A percentile compares a stretch with the other conserved stretches of the same genome.
phyloP scores from a whole-genome alignment of 1,140 invertebrate species.

The Heliconius eleuchia region DNA sequence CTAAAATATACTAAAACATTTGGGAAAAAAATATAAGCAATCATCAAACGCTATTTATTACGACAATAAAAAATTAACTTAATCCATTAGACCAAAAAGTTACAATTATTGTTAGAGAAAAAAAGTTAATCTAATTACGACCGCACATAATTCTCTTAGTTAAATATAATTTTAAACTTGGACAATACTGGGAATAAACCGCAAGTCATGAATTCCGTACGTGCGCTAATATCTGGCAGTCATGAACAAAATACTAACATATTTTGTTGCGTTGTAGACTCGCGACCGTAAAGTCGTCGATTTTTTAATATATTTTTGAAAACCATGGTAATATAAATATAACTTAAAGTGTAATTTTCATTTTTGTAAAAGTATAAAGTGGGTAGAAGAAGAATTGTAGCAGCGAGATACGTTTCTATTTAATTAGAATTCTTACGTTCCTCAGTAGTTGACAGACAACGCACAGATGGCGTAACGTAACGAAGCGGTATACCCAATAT shows the following conservation, averaged over 20 bases:
- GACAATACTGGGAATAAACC: conserved; percentile 14
- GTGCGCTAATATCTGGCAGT: conserved; percentile 26
- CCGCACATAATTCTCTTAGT: neutral
- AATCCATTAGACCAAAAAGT: neutral
- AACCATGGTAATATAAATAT: too few relatives aligned
- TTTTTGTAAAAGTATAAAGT: too few relatives aligned
- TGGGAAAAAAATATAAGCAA: neutral
- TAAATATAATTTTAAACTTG: conserved; percentile 9
- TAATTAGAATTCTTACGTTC: too few relatives aligned
- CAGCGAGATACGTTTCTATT: too few relatives aligned
- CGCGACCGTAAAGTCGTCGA: neutral
- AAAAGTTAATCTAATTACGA: conserved; percentile 1
- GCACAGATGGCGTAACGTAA: too few relatives aligned
- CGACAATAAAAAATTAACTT: neutral
- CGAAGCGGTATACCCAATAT: too few relatives aligned
- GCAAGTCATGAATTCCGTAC: conserved; percentile 29
- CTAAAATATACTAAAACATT: neutral
- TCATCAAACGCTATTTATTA: neutral
- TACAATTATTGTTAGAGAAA: neutral
- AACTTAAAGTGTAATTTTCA: too few relatives aligned
- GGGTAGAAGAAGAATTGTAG: too few relatives aligned
- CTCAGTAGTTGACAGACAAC: too few relatives aligned
- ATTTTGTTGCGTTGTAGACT: conserved; percentile 2
- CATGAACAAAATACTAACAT: conserved; percentile 30
- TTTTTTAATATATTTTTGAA: too few relatives aligned